Evolutionary conservation across 1,140 invertebrate species (phyloP), one percentile per base, ranked within the genome.

Genomic region (Aricia agestis): DNA sequence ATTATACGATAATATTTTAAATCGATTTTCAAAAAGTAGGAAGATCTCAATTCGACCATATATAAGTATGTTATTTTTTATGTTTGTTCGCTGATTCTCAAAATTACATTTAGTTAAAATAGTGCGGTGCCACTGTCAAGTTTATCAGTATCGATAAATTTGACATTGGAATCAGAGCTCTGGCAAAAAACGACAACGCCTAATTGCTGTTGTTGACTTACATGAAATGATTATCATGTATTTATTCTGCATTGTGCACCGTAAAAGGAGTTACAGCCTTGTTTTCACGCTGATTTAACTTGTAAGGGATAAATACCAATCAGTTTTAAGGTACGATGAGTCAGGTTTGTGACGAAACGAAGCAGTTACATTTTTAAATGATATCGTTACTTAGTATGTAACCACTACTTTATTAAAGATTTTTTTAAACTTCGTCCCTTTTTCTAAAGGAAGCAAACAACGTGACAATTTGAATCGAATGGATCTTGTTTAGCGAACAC

Each of bases 171-270:
- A 52, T 52, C 45, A 52, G 13, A 13, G 45, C 11, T 13, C 4
- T 1, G 9, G 45, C 6, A 11, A 52, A 52, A 52, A 52, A 11
- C 45, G 1, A 11, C 45, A 11, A 52, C 45, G 11, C 45, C 45
- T 52, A 52, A 52, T 52, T 52, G 45, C 45, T 13, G 45, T 52
- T 52, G 45, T 52, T 52, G 45, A 13, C 45, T 52, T 52, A 13
- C 7, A 15, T 4, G 41, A 59, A 17, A 10, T 19, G 17, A 25
- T 63, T 63, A 63, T 63, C 19, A 63, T 63, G 59, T 19, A 63
- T 63, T 63, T 63, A 63, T 63, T 63, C 19, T 19, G 10, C 59
- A 63, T 63, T 63, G 59, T 63, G 17, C n/a, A 17, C 59, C 59
- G 11, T 63, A 11, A 11, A 63, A 19, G 59, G 59, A 11, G 17